Percentiles rank a stretch among this genome's conserved stretches.
These are phyloP conservation scores for Panthera uncia DNA, from an alignment of 2,113 vertebrate species.

Conservation along the genomic window DNA sequence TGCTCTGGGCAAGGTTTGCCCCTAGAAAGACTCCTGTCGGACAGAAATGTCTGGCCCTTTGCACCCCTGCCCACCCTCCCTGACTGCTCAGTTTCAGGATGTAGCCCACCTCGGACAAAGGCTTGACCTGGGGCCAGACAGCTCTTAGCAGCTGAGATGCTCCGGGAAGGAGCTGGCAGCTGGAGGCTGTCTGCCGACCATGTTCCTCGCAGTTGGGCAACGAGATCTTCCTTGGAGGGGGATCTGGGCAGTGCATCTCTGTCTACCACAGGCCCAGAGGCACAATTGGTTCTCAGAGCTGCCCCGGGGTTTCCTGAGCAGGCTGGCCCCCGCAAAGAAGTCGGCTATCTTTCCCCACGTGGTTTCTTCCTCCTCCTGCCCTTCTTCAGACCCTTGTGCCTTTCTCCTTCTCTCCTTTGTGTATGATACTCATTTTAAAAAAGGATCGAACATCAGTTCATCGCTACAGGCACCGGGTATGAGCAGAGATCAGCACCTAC, in stretches of 20 bases:
- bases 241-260: neutral
- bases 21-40: neutral
- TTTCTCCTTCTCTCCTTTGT: neutral
- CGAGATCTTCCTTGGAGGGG: neutral
- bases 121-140: neutral
- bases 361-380: neutral
- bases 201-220: neutral
- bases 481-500: neutral
- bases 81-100: neutral
- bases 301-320: neutral
- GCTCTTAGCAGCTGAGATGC: neutral
- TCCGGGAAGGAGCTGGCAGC: neutral
- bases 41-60: slow-evolving; percentile 11
- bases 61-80: neutral
- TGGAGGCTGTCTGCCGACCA: slow-evolving; percentile 11
- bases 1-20: neutral
- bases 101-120: neutral
- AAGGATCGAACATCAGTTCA: neutral
- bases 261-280: neutral
- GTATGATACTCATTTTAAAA: neutral
- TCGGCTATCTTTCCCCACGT: neutral
- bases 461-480: neutral
- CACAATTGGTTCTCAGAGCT: neutral
- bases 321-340: neutral
- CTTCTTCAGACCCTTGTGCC: neutral